Evolutionary conservation across 2,888 invertebrate genomes (phyloP), one percentile per base, ranked within the genome.

Genomic region (Eumacrocentrus americanus): DNA sequence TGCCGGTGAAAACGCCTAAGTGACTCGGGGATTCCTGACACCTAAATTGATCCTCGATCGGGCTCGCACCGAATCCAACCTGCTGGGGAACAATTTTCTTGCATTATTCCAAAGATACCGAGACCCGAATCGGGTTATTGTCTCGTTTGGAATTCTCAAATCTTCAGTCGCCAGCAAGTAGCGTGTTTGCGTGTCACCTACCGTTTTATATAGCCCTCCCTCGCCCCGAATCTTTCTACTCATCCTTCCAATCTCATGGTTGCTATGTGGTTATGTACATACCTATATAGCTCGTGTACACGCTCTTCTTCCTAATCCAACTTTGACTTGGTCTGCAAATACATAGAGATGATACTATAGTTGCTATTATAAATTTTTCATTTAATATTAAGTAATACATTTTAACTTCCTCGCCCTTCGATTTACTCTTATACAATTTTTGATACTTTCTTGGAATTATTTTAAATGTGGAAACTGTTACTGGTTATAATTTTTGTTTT

Each of bases 11-110:
- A 80, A 78, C 70, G 75, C 68, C 75, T 78, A 80, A 80, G 78
- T 79, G 79, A 80, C 80, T 75, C 71, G 72, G 65, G 73, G 78
- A 78, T 69, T 71, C 70, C 76, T 75, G 78, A 76, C 79, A 73
- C 62, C 72, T 72, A 72, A 78, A 79, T 79, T 78, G 79, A 80
- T 78, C 72, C 74, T 68, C 72, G 75, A 79, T 79, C 73, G 75
- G 54, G 54, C 42, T 54, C 54, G 54, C 42, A 54, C 29, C 18
- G 44, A 54, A 54, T 44, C 34, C 54, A 42, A 54, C 44, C 18
- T 42, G 42, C 25, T 42, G n/a, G 44, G 59, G 58, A 57, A 59
- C 60, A 59, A 63, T 54, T 63, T 66, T 61, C 61, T 61, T 66
- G 66, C 66, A 66, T 66, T 66, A 66, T 66, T 66, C 53, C 44